Evolutionary conservation across 2,113 vertebrate genomes (phyloP).

Genomic region (Hydrochoerus hydrochaeris): DNA sequence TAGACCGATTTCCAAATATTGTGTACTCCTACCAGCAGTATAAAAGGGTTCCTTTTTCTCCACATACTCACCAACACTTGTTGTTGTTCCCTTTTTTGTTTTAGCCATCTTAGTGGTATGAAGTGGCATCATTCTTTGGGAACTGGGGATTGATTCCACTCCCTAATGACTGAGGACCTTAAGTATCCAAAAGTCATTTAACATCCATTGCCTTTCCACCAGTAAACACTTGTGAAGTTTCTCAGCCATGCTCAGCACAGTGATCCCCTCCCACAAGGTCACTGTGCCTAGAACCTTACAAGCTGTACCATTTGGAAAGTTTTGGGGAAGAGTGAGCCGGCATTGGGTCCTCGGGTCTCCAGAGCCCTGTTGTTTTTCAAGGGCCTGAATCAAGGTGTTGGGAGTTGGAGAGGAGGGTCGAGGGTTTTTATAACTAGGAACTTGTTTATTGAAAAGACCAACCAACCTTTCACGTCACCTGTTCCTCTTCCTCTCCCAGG

Average conservation of each 20-base stretch:
- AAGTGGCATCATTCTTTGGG: neutral
- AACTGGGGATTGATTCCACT: neutral
- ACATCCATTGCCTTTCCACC: neutral
- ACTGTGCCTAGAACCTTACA: neutral
- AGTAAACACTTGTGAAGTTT: neutral
- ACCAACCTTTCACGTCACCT: neutral
- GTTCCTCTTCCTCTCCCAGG: conserved; percentile 77
- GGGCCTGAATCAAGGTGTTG: neutral
- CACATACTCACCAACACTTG: neutral
- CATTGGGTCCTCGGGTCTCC: neutral
- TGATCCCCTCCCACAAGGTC: neutral
- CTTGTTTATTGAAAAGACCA: neutral
- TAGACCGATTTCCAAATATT: neutral
- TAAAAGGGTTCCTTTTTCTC: neutral
- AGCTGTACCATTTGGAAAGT: too few relatives aligned
- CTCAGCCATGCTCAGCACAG: neutral
- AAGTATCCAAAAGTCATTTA: neutral
- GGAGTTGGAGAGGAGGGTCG: neutral
- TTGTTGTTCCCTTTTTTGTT: neutral
- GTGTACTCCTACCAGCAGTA: neutral
- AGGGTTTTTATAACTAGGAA: neutral
- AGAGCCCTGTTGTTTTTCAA: neutral
- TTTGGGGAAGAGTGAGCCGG: neutral
- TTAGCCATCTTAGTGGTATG: neutral
- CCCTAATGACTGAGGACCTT: neutral